A percentile compares a stretch with the other conserved stretches of the same genome.
Conservation (phyloP, 2,888 invertebrate genomes). For the Brachyopa scutellaris region DNA sequence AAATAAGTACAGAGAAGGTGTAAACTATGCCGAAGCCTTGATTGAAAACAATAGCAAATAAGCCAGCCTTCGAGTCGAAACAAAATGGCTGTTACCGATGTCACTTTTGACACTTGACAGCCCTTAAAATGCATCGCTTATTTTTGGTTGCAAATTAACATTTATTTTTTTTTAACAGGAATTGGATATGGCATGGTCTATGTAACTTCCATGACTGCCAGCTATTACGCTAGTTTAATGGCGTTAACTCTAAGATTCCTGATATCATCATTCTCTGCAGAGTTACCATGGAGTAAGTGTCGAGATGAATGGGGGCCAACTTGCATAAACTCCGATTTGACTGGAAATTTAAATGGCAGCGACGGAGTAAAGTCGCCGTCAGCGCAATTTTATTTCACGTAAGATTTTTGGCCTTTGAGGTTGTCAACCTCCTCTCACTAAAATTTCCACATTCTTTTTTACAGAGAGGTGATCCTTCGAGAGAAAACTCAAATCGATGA, state of each 20-base stretch:
- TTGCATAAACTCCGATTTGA: slow-evolving; percentile 48
- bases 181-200: slow-evolving; percentile 82
- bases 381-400: slow-evolving; percentile 82
- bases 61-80: too few relatives aligned
- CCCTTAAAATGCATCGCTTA: too few relatives aligned
- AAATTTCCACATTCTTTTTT: too few relatives aligned
- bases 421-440: too few relatives aligned
- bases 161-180: slow-evolving; percentile 11
- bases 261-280: slow-evolving; percentile 84
- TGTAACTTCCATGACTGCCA: slow-evolving; percentile 84
- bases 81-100: too few relatives aligned
- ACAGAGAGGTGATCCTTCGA: slow-evolving; percentile 83
- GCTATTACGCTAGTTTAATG: slow-evolving; percentile 87
- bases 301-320: slow-evolving; percentile 25
- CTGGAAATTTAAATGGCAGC: slow-evolving; percentile 25
- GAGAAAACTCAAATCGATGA: slow-evolving; percentile 83
- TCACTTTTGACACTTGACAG: too few relatives aligned
- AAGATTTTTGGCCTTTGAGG: slow-evolving; percentile 63
- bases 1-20: too few relatives aligned
- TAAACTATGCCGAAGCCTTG: too few relatives aligned
- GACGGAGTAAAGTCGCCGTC: slow-evolving; percentile 77
- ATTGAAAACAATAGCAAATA: too few relatives aligned
- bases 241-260: slow-evolving; percentile 86
- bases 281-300: slow-evolving; percentile 84
- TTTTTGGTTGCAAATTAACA: too few relatives aligned